Percentiles rank a stretch among this genome's conserved stretches.
Evolutionary conservation across 2,888 invertebrate species (phyloP).

Genomic region (Volucella bombylans): DNA sequence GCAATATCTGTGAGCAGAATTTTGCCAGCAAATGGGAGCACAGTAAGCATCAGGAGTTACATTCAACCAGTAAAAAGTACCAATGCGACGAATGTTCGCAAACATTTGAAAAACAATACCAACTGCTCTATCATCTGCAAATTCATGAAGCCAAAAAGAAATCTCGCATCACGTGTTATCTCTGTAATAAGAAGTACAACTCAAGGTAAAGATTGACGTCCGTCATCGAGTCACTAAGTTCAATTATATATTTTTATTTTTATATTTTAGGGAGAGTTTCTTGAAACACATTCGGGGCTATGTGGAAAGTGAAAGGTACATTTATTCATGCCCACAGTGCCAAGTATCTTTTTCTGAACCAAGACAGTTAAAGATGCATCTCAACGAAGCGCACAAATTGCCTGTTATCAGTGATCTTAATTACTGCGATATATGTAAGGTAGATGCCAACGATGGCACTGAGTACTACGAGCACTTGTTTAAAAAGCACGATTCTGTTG

Average conservation of each 20-base stretch:
- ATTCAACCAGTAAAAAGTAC: conserved; percentile 38
- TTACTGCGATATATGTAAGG: conserved; percentile 63
- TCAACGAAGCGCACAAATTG: conserved; percentile 57
- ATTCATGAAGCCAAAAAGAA: conserved; percentile 51
- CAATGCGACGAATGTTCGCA: conserved; percentile 59
- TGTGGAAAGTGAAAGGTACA: conserved; percentile 43
- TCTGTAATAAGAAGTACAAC: conserved; percentile 55
- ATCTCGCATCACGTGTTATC: conserved; percentile 38
- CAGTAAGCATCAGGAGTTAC: conserved; percentile 52
- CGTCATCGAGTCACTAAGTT: background rate
- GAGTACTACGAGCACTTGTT: conserved; percentile 65
- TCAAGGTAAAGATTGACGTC: conserved; percentile 34
- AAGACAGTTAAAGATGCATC: conserved; percentile 62
- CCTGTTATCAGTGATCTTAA: conserved; percentile 54
- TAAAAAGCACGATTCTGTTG: conserved; percentile 56
- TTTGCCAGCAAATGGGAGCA: conserved; percentile 55
- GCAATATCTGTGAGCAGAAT: conserved; percentile 50
- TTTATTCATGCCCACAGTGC: conserved; percentile 61
- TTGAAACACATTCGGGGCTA: conserved; percentile 44
- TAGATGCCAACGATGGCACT: conserved; percentile 25
- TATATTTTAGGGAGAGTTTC: conserved; percentile 49
- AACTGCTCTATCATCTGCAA: conserved; percentile 65
- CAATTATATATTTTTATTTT: conserved; percentile 1
- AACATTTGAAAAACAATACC: conserved; percentile 55
- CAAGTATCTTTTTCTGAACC: conserved; percentile 52